Conservation (phyloP, 2,888 invertebrate species). For the Sesia bembeciformis region DNA sequence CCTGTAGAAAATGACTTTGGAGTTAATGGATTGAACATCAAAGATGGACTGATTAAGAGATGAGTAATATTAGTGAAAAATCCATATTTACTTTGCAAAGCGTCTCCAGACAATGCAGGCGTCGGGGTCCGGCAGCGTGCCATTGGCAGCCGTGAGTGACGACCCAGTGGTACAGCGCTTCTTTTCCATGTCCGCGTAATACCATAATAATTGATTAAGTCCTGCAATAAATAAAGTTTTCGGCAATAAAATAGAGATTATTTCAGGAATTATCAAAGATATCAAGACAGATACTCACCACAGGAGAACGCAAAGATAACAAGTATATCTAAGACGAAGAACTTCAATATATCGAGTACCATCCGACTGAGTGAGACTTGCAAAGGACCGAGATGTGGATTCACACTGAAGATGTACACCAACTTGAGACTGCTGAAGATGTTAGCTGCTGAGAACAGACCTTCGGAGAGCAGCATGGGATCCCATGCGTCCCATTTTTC, state of each 20-base stretch:
- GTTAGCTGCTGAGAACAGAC: conserved; percentile 98
- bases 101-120: conserved; percentile 90
- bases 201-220: conserved; percentile 89
- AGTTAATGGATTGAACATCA: neutral
- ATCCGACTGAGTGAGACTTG: conserved; percentile 95
- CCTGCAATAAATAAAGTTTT: conserved; percentile 52
- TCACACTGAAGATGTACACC: conserved; percentile 98
- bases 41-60: neutral
- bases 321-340: conserved; percentile 93
- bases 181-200: conserved; percentile 93
- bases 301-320: conserved; percentile 97
- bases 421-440: conserved; percentile 95
- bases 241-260: neutral
- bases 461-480: conserved; percentile 96
- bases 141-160: conserved; percentile 54
- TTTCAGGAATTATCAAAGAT: neutral
- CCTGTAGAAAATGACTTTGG: too few relatives aligned
- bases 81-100: conserved; percentile 84
- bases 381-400: conserved; percentile 96
- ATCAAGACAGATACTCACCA: conserved; percentile 74
- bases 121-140: conserved; percentile 77
- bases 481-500: conserved; percentile 99
- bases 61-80: neutral
- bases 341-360: conserved; percentile 97
- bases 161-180: conserved; percentile 79